Evolutionary conservation across 2,888 invertebrate genomes (phyloP).

Genomic region (Scaptomyza flava): DNA sequence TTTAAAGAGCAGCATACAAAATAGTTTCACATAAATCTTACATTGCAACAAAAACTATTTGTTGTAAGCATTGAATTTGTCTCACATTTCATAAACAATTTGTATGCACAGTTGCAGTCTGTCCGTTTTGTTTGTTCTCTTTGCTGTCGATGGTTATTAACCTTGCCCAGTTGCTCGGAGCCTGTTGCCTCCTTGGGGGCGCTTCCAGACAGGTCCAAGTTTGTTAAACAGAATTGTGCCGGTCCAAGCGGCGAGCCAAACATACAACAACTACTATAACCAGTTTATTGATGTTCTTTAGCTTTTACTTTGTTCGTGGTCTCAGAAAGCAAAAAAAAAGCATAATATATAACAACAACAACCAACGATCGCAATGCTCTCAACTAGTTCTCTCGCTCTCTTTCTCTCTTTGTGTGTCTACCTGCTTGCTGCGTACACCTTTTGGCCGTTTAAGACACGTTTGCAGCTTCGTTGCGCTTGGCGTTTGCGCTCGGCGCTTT

Average conservation of each 20-base stretch:
- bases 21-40: slow-evolving; percentile 1
- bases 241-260: slow-evolving; percentile 32
- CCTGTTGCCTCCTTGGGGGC: slow-evolving; percentile 42
- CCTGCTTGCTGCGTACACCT: slow-evolving; percentile 26
- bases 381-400: slow-evolving; percentile 17
- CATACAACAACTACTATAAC: slow-evolving; percentile 39
- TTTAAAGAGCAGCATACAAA: neutral
- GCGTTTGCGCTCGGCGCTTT: slow-evolving; percentile 43
- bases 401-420: slow-evolving; percentile 13
- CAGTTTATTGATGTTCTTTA: slow-evolving; percentile 59
- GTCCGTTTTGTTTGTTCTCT: slow-evolving; percentile 27
- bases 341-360: neutral
- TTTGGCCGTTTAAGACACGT: slow-evolving; percentile 69
- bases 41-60: neutral
- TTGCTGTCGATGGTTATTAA: slow-evolving; percentile 58
- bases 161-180: slow-evolving; percentile 46
- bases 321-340: neutral
- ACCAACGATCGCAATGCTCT: slow-evolving; percentile 24
- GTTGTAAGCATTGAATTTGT: slow-evolving; percentile 15
- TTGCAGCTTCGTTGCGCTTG: slow-evolving; percentile 70
- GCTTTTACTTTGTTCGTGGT: slow-evolving; percentile 54
- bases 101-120: slow-evolving; percentile 59
- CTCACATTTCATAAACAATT: slow-evolving; percentile 51
- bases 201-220: slow-evolving; percentile 49
- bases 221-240: slow-evolving; percentile 61